Conservation (phyloP, 92 coral and sea anemone genomes). For the Montipora capitata region DNA sequence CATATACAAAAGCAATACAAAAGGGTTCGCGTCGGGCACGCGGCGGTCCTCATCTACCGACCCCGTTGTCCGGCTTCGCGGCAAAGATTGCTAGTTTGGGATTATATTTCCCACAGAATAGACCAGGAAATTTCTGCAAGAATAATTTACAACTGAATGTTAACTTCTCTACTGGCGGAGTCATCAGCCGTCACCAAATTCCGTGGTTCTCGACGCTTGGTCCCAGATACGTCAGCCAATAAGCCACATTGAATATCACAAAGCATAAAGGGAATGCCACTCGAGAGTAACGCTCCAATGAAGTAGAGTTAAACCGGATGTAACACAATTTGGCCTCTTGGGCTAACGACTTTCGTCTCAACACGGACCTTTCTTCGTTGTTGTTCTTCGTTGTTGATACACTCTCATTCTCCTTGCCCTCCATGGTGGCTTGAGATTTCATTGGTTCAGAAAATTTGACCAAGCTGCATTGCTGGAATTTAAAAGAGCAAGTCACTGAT, state of each 20-base stretch:
- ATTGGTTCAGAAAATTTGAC: slow-evolving; percentile 28
- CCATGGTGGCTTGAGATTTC: neutral
- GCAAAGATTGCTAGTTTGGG: no score
- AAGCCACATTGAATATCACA: slow-evolving; percentile 61
- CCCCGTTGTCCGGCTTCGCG: no score
- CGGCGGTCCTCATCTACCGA: no score
- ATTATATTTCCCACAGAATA: no score
- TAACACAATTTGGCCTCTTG: slow-evolving; percentile 48
- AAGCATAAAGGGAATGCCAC: slow-evolving; percentile 65
- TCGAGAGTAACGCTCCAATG: slow-evolving; percentile 74
- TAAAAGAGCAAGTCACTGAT: neutral
- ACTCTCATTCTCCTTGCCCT: slow-evolving; percentile 37
- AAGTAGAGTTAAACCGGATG: slow-evolving; percentile 62
- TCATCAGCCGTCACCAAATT: slow-evolving; percentile 2
- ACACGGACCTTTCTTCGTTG: slow-evolving; percentile 12
- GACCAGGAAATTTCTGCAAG: no score
- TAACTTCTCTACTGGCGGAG: no score
- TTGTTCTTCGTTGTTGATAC: slow-evolving; percentile 14
- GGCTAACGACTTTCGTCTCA: slow-evolving; percentile 23
- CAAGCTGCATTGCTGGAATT: slow-evolving; percentile 30
- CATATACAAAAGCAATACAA: no score
- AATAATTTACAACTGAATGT: no score
- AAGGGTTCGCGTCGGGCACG: no score
- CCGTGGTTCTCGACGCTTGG: slow-evolving; percentile 15
- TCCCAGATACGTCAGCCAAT: slow-evolving; percentile 61